A percentile compares a stretch with the other conserved stretches of the same genome.
phyloP scores from a whole-genome alignment of 2,888 invertebrate species.

The Fragum fragum region DNA sequence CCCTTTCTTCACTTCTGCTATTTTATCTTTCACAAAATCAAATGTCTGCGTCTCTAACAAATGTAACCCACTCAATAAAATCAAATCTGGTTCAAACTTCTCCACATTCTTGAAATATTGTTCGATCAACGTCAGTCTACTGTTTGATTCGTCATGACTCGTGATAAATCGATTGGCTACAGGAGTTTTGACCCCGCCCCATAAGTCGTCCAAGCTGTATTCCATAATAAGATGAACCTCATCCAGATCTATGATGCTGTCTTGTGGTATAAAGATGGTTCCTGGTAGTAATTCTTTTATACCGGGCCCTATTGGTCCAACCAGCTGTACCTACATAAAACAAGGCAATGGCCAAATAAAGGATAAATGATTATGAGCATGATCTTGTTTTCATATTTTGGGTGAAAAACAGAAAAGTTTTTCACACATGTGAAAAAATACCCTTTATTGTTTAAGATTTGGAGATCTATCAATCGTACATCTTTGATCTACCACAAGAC shows the following conservation, averaged over 20 bases:
- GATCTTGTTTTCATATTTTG: too few relatives aligned
- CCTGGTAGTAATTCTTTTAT: slow-evolving; percentile 85
- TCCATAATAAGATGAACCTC: slow-evolving; percentile 88
- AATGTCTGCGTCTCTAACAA: slow-evolving; percentile 85
- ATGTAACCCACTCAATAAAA: slow-evolving; percentile 87
- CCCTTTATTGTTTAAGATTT: too few relatives aligned
- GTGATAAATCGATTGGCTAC: slow-evolving; percentile 87
- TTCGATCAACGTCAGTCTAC: slow-evolving; percentile 80
- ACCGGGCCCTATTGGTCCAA: slow-evolving; percentile 87
- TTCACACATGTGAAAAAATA: too few relatives aligned
- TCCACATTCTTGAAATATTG: slow-evolving; percentile 86
- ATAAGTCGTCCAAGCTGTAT: slow-evolving; percentile 84
- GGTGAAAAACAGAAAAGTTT: too few relatives aligned
- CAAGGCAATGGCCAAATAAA: neutral
- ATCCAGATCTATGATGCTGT: slow-evolving; percentile 82
- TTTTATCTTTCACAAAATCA: slow-evolving; percentile 71
- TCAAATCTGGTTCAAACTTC: slow-evolving; percentile 85
- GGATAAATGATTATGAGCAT: too few relatives aligned
- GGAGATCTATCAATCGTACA: too few relatives aligned
- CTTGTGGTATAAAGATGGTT: slow-evolving; percentile 84
- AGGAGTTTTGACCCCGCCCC: slow-evolving; percentile 85
- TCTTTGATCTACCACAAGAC: too few relatives aligned
- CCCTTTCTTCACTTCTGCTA: slow-evolving; percentile 82
- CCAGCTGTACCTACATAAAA: slow-evolving; percentile 85
- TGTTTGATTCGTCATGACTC: slow-evolving; percentile 87